Evolutionary conservation across 2,888 invertebrate genomes (phyloP).

Genomic region (Napeogenes inachia): DNA sequence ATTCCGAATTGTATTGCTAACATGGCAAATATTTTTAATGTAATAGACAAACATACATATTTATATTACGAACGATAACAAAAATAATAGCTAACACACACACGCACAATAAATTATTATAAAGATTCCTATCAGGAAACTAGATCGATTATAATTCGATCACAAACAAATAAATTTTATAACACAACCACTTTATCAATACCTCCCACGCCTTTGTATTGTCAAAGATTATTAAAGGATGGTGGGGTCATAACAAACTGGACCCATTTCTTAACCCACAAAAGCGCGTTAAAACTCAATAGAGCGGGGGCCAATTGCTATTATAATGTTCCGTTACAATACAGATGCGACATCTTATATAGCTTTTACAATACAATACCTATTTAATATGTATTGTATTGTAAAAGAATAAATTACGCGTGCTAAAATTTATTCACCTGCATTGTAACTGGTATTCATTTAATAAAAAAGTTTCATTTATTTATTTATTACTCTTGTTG

Average conservation of each 20-base stretch:
- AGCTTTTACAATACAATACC: too few species aligned
- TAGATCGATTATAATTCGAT: slow-evolving; percentile 69
- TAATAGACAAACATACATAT: neutral
- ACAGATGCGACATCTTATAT: slow-evolving; percentile 18
- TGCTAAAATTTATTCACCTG: too few species aligned
- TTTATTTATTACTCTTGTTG: too few species aligned
- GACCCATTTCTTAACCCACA: slow-evolving; percentile 66
- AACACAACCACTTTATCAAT: slow-evolving; percentile 23
- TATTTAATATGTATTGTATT: too few species aligned
- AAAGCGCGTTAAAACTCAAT: slow-evolving; percentile 70
- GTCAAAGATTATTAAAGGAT: slow-evolving; percentile 29
- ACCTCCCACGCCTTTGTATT: slow-evolving; percentile 33
- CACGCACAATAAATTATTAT: slow-evolving; percentile 27
- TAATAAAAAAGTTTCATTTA: too few species aligned
- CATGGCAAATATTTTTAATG: too few species aligned
- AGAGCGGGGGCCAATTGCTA: slow-evolving; percentile 49
- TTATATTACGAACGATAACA: neutral
- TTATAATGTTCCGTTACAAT: slow-evolving; percentile 34
- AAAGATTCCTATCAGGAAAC: slow-evolving; percentile 52
- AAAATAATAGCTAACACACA: too few species aligned
- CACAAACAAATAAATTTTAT: slow-evolving; percentile 65
- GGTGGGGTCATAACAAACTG: slow-evolving; percentile 42
- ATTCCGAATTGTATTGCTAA: too few species aligned
- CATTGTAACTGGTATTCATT: too few species aligned
- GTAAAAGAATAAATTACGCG: too few species aligned